A percentile compares a stretch with the other conserved stretches of the same genome.
Evolutionary conservation across 2,888 invertebrate species (phyloP).

Genomic region (Rhorus exstirpatorius): DNA sequence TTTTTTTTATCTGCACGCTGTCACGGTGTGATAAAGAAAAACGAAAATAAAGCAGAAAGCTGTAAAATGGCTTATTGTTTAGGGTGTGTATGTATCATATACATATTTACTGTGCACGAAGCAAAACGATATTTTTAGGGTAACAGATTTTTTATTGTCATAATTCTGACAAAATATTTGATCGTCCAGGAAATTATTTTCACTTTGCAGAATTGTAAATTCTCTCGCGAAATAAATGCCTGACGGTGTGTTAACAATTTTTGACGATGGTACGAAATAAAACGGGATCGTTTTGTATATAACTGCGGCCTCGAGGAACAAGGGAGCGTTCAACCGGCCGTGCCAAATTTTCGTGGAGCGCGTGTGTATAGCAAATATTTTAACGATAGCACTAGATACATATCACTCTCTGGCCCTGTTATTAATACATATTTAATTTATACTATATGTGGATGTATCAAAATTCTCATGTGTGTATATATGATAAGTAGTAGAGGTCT

Average conservation of each 20-base stretch:
- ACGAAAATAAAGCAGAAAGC: too few relatives aligned
- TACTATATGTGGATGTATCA: neutral
- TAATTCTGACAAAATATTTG: too few relatives aligned
- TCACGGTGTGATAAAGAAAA: too few relatives aligned
- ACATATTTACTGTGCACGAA: too few relatives aligned
- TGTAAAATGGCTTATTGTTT: too few relatives aligned
- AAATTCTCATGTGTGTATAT: conserved; percentile 23
- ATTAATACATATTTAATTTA: conserved; percentile 10
- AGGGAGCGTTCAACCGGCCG: conserved; percentile 46
- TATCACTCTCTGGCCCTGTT: conserved; percentile 1
- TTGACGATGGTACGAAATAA: neutral
- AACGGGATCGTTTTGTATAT: conserved; percentile 54
- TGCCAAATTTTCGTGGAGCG: conserved; percentile 52
- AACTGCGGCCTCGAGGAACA: conserved; percentile 52
- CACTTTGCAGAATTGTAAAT: neutral
- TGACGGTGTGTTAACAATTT: conserved; percentile 45
- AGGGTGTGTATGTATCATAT: too few relatives aligned
- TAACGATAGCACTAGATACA: conserved; percentile 56
- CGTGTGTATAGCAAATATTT: conserved; percentile 49
- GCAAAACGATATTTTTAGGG: too few relatives aligned
- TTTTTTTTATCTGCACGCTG: too few relatives aligned
- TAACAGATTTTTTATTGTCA: too few relatives aligned
- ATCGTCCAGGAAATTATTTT: neutral
- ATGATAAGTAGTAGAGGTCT: conserved; percentile 25
- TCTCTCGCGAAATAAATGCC: conserved; percentile 15